phyloP scores from a whole-genome alignment of 2,113 vertebrate genomes.

The Apaloderma vittatum region DNA sequence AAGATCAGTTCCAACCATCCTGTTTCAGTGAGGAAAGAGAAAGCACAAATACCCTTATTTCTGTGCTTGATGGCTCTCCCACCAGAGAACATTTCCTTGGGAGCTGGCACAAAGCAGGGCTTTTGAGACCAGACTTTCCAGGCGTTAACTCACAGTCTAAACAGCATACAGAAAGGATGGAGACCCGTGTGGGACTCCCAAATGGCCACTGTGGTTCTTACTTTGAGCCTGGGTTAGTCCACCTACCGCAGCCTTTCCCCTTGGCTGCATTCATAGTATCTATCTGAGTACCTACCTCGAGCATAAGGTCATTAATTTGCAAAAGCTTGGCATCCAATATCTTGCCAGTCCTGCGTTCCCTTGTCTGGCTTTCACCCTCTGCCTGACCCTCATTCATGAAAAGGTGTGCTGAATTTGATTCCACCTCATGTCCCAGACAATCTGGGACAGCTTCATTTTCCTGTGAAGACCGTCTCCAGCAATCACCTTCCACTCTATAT shows the following conservation, averaged over 20 bases:
- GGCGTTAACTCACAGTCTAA: not conserved
- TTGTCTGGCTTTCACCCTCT: not conserved
- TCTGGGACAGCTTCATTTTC: not conserved
- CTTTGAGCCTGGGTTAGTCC: not conserved
- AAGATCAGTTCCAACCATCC: not conserved
- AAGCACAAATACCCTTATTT: not conserved
- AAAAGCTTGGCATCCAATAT: not conserved
- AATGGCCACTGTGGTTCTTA: not conserved
- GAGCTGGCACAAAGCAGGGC: not conserved
- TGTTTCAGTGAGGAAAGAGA: not conserved
- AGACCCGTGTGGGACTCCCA: not conserved
- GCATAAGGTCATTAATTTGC: not conserved
- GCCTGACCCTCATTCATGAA: not conserved
- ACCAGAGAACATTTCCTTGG: not conserved
- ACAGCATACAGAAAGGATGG: not conserved
- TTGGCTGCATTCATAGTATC: not conserved
- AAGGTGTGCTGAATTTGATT: not conserved
- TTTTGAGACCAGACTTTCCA: accelerated
- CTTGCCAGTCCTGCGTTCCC: accelerated
- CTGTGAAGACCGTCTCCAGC: not conserved
- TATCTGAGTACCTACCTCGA: not conserved
- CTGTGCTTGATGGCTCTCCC: not conserved
- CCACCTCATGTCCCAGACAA: not conserved
- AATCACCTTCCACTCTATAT: not conserved
- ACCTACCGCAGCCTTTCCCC: not conserved